Evolutionary conservation across 30 jellyfish, hydroid and myxozoan species (phyloP).

Genomic region (Aurelia aurita): DNA sequence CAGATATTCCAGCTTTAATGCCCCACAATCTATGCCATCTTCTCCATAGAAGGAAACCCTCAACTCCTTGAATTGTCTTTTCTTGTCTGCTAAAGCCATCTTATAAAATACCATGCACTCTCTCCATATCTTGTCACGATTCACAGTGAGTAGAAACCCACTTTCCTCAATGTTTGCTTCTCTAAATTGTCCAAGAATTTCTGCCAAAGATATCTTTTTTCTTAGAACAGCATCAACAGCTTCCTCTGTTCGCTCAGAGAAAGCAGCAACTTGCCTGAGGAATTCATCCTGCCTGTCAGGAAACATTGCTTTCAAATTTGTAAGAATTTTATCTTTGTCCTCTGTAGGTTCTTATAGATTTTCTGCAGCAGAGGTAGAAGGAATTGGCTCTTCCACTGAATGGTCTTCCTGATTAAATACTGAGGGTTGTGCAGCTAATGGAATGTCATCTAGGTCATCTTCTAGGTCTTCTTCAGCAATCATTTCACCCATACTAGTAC

Average conservation of each 20-base stretch:
- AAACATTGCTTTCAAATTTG: not conserved
- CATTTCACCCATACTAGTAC: not conserved
- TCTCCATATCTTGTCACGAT: not conserved
- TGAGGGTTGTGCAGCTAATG: too few relatives aligned
- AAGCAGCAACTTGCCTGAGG: not conserved
- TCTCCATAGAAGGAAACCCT: not conserved
- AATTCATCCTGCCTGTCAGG: not conserved
- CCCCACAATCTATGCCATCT: not conserved
- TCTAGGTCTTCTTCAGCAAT: not conserved
- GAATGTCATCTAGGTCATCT: not conserved
- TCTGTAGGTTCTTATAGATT: too few relatives aligned
- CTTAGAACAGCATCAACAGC: not conserved
- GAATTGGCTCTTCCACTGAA: too few relatives aligned
- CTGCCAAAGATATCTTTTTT: not conserved
- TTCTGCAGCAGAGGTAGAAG: too few relatives aligned
- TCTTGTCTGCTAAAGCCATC: too few relatives aligned
- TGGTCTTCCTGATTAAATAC: too few relatives aligned
- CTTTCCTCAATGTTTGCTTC: not conserved
- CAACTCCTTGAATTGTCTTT: not conserved
- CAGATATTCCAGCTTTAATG: not conserved
- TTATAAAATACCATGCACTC: too few relatives aligned
- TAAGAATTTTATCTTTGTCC: not conserved
- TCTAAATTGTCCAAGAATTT: not conserved
- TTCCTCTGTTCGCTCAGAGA: not conserved
- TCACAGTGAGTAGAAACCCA: not conserved